These are phyloP conservation scores for Operophtera brumata DNA, from an alignment of 2,888 invertebrate species.

Conservation along the genomic window DNA sequence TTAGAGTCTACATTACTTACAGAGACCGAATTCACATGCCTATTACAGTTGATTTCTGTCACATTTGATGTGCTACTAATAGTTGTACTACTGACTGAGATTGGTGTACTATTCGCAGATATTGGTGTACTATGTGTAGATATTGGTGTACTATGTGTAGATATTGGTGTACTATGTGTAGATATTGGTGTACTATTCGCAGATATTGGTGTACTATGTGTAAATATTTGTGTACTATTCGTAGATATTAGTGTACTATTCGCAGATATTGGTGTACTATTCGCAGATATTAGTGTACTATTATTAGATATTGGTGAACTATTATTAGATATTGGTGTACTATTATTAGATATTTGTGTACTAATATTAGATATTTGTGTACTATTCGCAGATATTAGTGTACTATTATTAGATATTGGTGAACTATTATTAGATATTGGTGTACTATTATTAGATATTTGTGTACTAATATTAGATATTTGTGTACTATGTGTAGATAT, in stretches of 20 bases:
- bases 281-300: conserved; percentile 3
- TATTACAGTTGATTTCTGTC: not conserved
- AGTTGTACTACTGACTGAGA: not conserved
- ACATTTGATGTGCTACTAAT: conserved; percentile 1
- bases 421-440: not conserved
- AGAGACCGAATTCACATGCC: conserved; percentile 10
- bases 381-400: conserved; percentile 1
- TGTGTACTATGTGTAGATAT: not conserved
- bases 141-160: conserved; percentile 2
- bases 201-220: not conserved
- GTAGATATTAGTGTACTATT: not conserved
- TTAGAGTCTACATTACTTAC: conserved; percentile 34
- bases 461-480: conserved; percentile 18
- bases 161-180: conserved; percentile 7
- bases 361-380: too few species aligned
- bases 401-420: conserved; percentile 13
- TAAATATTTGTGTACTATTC: conserved; percentile 1
- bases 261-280: conserved; percentile 3
- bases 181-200: conserved; percentile 6
- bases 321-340: not conserved
- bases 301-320: conserved; percentile 11
- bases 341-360: conserved; percentile 1
- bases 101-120: conserved; percentile 12
- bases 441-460: not conserved
- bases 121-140: conserved; percentile 11